These are phyloP conservation scores for Struthio camelus DNA, from an alignment of 2,113 vertebrate genomes.

Conservation along the genomic window DNA sequence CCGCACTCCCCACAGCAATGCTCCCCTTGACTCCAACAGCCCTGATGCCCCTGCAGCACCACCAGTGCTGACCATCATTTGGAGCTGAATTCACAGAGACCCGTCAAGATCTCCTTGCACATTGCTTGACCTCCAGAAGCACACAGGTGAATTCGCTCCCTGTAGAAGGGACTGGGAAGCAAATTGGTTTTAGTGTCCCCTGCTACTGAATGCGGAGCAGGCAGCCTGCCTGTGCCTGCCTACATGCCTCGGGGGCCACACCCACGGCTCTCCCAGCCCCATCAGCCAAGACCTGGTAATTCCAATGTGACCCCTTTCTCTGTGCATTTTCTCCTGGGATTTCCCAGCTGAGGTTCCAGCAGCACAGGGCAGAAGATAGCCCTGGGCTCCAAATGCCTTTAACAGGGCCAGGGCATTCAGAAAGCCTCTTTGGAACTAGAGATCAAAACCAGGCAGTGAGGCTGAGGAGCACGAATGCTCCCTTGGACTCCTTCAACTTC, in stretches of 20 bases:
- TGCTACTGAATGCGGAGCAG: not conserved
- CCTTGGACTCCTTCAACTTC: not conserved
- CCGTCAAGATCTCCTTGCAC: fast-evolving
- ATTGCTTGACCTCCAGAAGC: fast-evolving
- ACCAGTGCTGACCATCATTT: fast-evolving
- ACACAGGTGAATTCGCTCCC: fast-evolving
- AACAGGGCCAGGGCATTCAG: not conserved
- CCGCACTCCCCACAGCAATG: not conserved
- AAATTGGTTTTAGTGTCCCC: not conserved
- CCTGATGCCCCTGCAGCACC: fast-evolving
- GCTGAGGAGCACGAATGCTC: not conserved
- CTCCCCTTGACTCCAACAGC: not conserved
- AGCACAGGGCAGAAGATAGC: not conserved
- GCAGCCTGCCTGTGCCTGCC: not conserved
- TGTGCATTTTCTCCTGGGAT: not conserved
- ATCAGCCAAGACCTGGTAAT: fast-evolving
- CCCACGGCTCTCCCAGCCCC: not conserved
- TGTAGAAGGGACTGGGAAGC: not conserved
- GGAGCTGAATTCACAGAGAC: not conserved
- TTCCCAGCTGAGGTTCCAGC: not conserved
- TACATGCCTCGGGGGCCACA: fast-evolving
- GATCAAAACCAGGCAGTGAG: not conserved
- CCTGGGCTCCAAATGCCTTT: not conserved
- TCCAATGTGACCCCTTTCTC: fast-evolving
- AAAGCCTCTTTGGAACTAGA: not conserved